These are phyloP conservation scores for Pheosia tremula DNA, from an alignment of 2,888 invertebrate species.

Conservation along the genomic window DNA sequence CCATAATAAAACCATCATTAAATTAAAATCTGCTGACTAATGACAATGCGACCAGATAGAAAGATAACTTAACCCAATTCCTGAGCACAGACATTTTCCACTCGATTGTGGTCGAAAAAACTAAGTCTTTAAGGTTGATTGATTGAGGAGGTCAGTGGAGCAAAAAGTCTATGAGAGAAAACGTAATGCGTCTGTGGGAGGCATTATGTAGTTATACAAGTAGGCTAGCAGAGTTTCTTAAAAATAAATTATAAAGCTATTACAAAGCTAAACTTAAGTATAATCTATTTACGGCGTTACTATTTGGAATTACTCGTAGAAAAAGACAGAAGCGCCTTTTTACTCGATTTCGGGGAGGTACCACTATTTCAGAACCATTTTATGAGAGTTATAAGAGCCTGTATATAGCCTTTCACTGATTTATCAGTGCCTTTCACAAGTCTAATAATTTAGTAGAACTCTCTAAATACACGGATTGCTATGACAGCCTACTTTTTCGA, in stretches of 20 bases:
- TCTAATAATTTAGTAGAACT: neutral
- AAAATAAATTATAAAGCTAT: too few relatives aligned
- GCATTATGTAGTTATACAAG: too few relatives aligned
- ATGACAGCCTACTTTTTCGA: neutral
- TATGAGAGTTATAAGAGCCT: too few relatives aligned
- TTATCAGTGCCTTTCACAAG: neutral
- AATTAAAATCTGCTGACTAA: neutral
- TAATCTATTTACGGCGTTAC: too few relatives aligned
- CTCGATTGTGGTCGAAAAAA: constrained; percentile 1
- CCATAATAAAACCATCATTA: too few relatives aligned
- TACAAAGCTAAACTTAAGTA: too few relatives aligned
- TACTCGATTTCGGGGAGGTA: too few relatives aligned
- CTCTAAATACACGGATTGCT: neutral
- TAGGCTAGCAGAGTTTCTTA: too few relatives aligned
- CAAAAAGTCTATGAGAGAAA: neutral
- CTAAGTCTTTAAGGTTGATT: constrained; percentile 5
- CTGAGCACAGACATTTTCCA: neutral
- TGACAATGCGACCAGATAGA: neutral
- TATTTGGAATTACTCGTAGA: too few relatives aligned
- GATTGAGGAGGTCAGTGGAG: constrained; percentile 2
- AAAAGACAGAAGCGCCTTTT: too few relatives aligned
- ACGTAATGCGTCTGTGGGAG: neutral
- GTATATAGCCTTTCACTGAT: neutral
- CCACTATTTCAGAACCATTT: too few relatives aligned
- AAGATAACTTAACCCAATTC: neutral